phyloP scores from a whole-genome alignment of 2,888 invertebrate species.

The Chymomyza caudatula region DNA sequence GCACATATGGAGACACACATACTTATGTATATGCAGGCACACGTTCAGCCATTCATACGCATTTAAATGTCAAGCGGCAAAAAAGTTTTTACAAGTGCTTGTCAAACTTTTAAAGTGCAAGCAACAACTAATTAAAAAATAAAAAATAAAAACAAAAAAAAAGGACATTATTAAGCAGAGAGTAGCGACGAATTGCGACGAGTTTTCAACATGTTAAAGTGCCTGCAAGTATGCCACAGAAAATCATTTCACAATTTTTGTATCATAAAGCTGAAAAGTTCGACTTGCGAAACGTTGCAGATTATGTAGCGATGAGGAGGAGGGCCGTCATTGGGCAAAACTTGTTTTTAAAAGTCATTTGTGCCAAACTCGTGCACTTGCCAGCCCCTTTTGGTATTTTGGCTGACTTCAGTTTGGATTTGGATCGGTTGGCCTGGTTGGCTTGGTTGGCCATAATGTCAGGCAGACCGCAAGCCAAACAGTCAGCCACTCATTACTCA shows the following conservation, averaged over 20 bases:
- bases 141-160: not conserved
- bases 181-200: not conserved
- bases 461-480: conserved; percentile 29
- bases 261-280: conserved; percentile 16
- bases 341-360: conserved; percentile 19
- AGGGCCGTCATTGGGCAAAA: not conserved
- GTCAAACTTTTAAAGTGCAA: conserved; percentile 45
- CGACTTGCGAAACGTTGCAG: not conserved
- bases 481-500: conserved; percentile 65
- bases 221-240: conserved; percentile 20
- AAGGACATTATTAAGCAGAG: not conserved
- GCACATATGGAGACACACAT: not conserved
- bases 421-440: conserved; percentile 3
- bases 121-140: conserved; percentile 44
- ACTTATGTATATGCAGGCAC: not conserved
- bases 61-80: conserved; percentile 46
- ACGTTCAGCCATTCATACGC: conserved; percentile 12
- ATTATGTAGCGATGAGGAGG: not conserved
- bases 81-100: conserved; percentile 37
- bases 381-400: not conserved
- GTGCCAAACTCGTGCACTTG: conserved; percentile 12
- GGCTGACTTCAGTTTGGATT: not conserved
- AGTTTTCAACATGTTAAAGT: conserved; percentile 34
- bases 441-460: conserved; percentile 42
- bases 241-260: conserved; percentile 26